phyloP scores from a whole-genome alignment of 2,113 vertebrate species.

The Dipodomys spectabilis region DNA sequence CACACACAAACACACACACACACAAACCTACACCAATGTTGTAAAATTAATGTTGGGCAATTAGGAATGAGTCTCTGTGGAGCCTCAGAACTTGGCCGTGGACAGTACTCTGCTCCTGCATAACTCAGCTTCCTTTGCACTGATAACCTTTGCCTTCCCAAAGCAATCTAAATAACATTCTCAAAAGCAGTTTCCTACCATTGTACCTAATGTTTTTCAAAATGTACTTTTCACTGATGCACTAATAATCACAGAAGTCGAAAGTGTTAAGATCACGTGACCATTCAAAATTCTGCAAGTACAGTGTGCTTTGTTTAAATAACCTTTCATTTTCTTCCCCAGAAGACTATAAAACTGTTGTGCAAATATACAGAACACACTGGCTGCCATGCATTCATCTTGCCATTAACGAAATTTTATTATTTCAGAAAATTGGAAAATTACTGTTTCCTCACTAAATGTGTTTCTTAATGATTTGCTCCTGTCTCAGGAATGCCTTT shows the following conservation, averaged over 20 bases:
- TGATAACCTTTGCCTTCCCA: slow-evolving; percentile 41
- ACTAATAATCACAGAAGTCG: slow-evolving; percentile 9
- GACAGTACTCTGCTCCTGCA: neutral
- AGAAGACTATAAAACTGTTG: neutral
- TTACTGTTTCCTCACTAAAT: slow-evolving; percentile 15
- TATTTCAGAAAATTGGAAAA: slow-evolving; percentile 45
- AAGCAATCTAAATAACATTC: neutral
- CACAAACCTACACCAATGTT: neutral
- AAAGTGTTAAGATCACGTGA: slow-evolving; percentile 6
- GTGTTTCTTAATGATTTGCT: neutral
- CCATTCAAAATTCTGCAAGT: neutral
- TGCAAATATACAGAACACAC: neutral
- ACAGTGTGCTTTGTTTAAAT: neutral
- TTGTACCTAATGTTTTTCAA: neutral
- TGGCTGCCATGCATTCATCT: neutral
- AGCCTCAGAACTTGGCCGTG: neutral
- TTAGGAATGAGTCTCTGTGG: neutral
- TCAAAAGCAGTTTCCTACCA: slow-evolving; percentile 37
- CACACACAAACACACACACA: no score
- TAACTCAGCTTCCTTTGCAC: slow-evolving; percentile 26
- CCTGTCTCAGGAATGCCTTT: slow-evolving; percentile 10
- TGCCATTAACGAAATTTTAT: slow-evolving; percentile 39
- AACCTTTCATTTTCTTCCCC: neutral
- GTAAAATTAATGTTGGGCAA: neutral
- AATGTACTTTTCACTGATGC: neutral